phyloP scores from a whole-genome alignment of 1,140 invertebrate genomes.

The Caerostris extrusa region DNA sequence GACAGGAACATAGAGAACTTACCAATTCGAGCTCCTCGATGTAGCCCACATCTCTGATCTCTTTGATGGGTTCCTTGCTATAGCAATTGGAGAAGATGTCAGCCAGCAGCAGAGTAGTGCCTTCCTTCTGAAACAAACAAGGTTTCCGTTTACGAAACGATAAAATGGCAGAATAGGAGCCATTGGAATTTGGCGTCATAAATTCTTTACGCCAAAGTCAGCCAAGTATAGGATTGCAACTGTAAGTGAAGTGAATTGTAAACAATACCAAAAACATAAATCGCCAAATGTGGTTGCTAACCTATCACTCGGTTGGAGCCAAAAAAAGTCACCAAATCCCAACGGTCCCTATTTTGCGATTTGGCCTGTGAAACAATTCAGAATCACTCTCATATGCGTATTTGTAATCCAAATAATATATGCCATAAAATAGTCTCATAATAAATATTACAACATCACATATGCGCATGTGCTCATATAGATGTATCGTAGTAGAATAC shows the following conservation, averaged over 20 bases:
- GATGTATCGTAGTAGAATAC: too few relatives aligned
- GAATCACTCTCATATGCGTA: not conserved
- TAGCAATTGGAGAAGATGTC: conserved; percentile 95
- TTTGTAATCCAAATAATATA: not conserved
- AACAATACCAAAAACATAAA: too few relatives aligned
- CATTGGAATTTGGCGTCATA: too few relatives aligned
- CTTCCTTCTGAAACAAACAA: conserved; percentile 87
- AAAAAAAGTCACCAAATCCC: too few relatives aligned
- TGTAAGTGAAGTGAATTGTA: too few relatives aligned
- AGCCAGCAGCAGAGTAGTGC: conserved; percentile 91
- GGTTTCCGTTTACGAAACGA: not conserved
- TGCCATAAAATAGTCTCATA: not conserved
- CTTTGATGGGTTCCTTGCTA: conserved; percentile 91
- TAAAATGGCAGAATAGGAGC: too few relatives aligned
- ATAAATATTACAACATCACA: not conserved
- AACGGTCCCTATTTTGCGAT: too few relatives aligned
- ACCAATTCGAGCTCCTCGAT: conserved; percentile 84
- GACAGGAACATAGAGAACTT: not conserved
- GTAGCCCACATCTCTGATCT: conserved; percentile 88
- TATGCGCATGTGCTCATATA: too few relatives aligned
- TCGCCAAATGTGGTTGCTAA: too few relatives aligned
- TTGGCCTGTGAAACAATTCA: not conserved
- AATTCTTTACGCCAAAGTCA: not conserved
- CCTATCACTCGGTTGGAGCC: too few relatives aligned
- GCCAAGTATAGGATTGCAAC: too few relatives aligned